Percentiles rank a stretch among this genome's conserved stretches.
Conservation (phyloP, 2,797 vertebrate genomes). For the Oreonectes daqikongensis region DNA sequence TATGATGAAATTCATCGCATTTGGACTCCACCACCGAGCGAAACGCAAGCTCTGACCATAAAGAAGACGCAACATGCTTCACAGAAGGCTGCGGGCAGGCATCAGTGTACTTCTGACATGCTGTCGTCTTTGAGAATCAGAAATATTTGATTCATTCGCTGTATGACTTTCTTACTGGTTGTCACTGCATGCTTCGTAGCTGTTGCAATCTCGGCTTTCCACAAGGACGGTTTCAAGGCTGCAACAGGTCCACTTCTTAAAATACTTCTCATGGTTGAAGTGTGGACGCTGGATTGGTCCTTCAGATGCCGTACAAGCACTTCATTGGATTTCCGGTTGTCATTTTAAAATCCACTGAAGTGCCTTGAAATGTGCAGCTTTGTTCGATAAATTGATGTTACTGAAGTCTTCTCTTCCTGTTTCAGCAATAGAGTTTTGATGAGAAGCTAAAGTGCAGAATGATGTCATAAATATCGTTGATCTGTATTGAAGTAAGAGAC, state of each 20-base stretch:
- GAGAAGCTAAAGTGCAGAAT: too few relatives aligned
- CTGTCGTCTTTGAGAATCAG: conserved; percentile 2
- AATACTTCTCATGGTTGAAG: conserved; percentile 22
- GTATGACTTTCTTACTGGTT: conserved; percentile 7
- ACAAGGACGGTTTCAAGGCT: not conserved
- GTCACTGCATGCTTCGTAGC: not conserved
- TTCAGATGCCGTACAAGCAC: conserved; percentile 4
- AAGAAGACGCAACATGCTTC: not conserved
- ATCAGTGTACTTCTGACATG: conserved; percentile 9
- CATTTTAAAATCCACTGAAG: too few relatives aligned
- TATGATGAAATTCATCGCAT: not conserved
- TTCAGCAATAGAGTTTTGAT: too few relatives aligned
- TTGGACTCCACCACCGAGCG: not conserved
- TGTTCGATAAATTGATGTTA: too few relatives aligned
- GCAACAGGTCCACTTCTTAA: conserved; percentile 10
- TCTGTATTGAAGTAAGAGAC: too few relatives aligned
- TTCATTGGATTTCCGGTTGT: not conserved
- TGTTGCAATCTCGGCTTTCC: conserved; percentile 23
- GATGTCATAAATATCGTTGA: too few relatives aligned
- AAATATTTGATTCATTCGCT: not conserved
- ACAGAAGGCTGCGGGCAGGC: not conserved
- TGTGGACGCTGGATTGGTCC: conserved; percentile 13
- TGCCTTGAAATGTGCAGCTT: too few relatives aligned
- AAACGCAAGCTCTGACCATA: not conserved
- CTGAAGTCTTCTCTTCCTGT: too few relatives aligned